Evolutionary conservation across 2,888 invertebrate species (phyloP), one percentile per base, ranked within the genome.

Genomic region (Galerucella pusilla): DNA sequence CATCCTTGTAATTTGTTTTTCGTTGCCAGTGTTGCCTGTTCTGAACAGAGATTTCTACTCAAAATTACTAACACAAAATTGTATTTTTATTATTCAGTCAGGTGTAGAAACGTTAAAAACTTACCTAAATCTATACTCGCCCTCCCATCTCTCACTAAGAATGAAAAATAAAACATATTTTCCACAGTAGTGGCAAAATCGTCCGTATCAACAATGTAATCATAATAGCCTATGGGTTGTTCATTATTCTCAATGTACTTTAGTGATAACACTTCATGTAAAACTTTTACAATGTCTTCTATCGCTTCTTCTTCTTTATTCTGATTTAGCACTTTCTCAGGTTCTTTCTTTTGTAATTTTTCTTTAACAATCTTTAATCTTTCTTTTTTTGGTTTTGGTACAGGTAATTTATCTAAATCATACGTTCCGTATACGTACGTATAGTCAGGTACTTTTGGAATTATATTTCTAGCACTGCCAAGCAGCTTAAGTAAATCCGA

Each of bases 131-230:
- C 82, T 7, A 92, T 84, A 64, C 87, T 84, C 0, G 91, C 85
- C 74, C 87, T 85, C 0, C 91, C 91, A 81, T 92, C 92, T 67
- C 90, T 85, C 0, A 90, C 88, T 4, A 93, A 87, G 86, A 92
- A 93, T 0, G 92, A 90, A n/a, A 91, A 87, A 80, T 92, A 89
- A 86, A 93, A 90, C 60, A 92, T 89, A 82, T 93, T 93, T 87
- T 93, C 92, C 0, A 93, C 88, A 45, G 92, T 91, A 70, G 88
- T 87, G 1, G 89, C 87, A 88, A 92, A 93, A 85, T 90, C 89
- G 46, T 83, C 82, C 0, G 92, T 92, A 84, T 93, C 90, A 74
- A 92, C 83, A 20, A 92, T 90, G 11, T 90, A 84, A 81, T 90
- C 88, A 85, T 90, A 92, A 84, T 91, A 92, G 80, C 89, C 89